A percentile compares a stretch with the other conserved stretches of the same genome.
Conservation (phyloP, 2,113 vertebrate genomes). For the Rhabdornis inornatus region DNA sequence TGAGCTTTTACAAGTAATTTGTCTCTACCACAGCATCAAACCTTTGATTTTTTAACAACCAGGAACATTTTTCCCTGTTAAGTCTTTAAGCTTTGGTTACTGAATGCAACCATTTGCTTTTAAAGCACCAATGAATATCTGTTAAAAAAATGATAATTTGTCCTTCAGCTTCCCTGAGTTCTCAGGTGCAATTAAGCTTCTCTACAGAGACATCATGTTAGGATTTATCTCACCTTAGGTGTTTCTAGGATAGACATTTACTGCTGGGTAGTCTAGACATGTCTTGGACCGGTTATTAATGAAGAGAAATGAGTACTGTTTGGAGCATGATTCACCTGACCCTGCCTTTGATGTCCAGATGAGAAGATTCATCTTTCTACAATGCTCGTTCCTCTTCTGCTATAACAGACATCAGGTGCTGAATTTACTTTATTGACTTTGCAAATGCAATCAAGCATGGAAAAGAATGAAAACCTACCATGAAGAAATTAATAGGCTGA, state of each 20-base stretch:
- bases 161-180: neutral
- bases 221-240: neutral
- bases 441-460: neutral
- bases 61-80: neutral
- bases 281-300: neutral
- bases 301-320: neutral
- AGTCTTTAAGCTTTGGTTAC: neutral
- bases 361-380: neutral
- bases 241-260: neutral
- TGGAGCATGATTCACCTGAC: neutral
- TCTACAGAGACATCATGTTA: neutral
- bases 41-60: neutral
- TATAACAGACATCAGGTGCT: neutral
- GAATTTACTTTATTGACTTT: neutral
- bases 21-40: neutral
- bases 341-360: neutral
- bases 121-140: neutral
- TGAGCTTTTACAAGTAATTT: neutral
- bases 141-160: neutral
- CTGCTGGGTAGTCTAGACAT: slow-evolving; percentile 24
- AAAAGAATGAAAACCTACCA: neutral
- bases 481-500: neutral
- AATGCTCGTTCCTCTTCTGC: neutral
- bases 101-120: neutral
- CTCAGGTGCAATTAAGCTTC: neutral